phyloP scores from a whole-genome alignment of 2,888 invertebrate species.

The Xestobium rufovillosum region DNA sequence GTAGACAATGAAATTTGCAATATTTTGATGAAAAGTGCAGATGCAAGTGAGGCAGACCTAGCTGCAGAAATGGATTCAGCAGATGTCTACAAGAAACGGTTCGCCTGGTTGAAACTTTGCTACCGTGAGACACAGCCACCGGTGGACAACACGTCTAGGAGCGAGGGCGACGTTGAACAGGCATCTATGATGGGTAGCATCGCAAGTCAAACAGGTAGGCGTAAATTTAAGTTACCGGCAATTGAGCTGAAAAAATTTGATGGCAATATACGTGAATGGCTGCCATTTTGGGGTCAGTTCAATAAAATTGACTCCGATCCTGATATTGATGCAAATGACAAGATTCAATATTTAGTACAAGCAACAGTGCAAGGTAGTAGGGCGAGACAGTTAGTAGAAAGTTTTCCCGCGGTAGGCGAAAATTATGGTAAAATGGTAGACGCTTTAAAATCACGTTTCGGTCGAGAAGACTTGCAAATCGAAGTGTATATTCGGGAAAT shows the following conservation, averaged over 20 bases:
- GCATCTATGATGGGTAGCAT: too few species aligned
- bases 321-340: slow-evolving; percentile 18
- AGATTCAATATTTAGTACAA: too few species aligned
- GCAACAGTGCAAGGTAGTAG: too few species aligned
- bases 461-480: slow-evolving; percentile 28
- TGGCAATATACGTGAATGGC: too few species aligned
- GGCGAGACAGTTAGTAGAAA: slow-evolving; percentile 22
- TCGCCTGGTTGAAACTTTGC: too few species aligned
- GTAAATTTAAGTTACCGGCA: slow-evolving; percentile 20
- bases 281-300: slow-evolving; percentile 26
- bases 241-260: slow-evolving; percentile 22
- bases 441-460: slow-evolving; percentile 26
- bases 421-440: slow-evolving; percentile 23
- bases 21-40: slow-evolving; percentile 1
- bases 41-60: slow-evolving; percentile 10
- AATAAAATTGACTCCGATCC: slow-evolving; percentile 23
- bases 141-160: too few species aligned
- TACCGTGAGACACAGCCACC: too few species aligned
- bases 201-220: too few species aligned
- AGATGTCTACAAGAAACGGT: too few species aligned
- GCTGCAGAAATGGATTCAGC: slow-evolving; percentile 12
- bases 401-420: slow-evolving; percentile 19
- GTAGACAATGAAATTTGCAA: slow-evolving; percentile 5
- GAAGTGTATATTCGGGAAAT: slow-evolving; percentile 31
- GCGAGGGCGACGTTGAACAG: too few species aligned